Evolutionary conservation across 1,140 invertebrate genomes (phyloP), one percentile per base, ranked within the genome.

Genomic region (Drosophila biarmipes): DNA sequence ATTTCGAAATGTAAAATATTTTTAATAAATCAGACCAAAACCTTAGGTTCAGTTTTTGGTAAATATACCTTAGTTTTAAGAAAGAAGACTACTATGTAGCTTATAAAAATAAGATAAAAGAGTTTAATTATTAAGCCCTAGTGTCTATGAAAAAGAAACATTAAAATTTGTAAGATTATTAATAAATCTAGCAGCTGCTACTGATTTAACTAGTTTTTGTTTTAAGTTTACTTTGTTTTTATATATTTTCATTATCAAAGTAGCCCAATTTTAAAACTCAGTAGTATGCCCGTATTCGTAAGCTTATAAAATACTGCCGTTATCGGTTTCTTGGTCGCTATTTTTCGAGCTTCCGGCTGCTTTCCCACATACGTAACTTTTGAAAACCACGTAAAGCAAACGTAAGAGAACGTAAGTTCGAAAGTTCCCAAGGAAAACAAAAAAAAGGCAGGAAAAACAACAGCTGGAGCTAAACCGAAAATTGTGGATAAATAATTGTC

Each of bases 381-480:
- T 61, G 5, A 51, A 40, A 51, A 49, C 49, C 45, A n/a, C 17
- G 57, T 17, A 37, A 46, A 27, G 15, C 48, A 24, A 24, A 24
- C 24, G 24, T 24, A 24, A 24, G 24, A 4, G 24, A 24, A 24
- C 24, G 24, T 24, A 24, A 24, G 24, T 24, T 24, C 24, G 24
- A 4, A 24, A 24, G 24, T 24, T 24, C 5, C 24, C 24, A 5
- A 34, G 21, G 46, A 42, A 51, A 62, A 63, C 59, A 62, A 19
- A 63, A 67, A 45, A 40, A 24, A 17, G 21, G 15, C 15, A 15
- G 10, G 19, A 14, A 7, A 37, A 45, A 24, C 17, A 51, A 49
- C 63, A 67, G 78, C 68, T 54, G 51, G 55, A 53, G 38, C 43
- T 35, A 21, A 67, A 61, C n/a, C 10, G n/a, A 29, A 67, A 73